Percentiles rank a stretch among this genome's conserved stretches.
These are phyloP conservation scores for Cygnus olor DNA, from an alignment of 2,797 vertebrate genomes.

Conservation along the genomic window DNA sequence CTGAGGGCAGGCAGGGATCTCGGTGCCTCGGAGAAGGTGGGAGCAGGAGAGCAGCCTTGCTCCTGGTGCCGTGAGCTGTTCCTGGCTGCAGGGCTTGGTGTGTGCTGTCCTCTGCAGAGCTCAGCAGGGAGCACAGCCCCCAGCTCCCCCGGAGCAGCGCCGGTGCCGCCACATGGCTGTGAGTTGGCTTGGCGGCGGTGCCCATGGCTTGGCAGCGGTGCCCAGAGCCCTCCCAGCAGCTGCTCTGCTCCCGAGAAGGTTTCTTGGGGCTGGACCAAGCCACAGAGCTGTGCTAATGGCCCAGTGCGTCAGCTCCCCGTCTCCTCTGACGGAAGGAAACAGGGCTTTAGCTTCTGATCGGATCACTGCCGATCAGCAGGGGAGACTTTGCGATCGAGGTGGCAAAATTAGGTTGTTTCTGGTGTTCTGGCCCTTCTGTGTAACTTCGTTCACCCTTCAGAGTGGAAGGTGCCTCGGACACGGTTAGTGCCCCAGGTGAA, in stretches of 20 bases:
- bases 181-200: not conserved
- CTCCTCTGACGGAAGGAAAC: not conserved
- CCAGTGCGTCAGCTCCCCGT: accelerated
- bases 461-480: not conserved
- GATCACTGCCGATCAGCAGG: not conserved
- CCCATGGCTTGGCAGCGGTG: too few species aligned
- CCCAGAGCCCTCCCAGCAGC: not conserved
- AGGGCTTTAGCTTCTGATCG: not conserved
- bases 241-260: not conserved
- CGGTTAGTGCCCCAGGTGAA: not conserved
- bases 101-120: not conserved
- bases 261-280: not conserved
- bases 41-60: not conserved
- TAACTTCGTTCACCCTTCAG: not conserved
- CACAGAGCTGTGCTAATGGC: not conserved
- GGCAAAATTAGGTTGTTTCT: not conserved
- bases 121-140: not conserved
- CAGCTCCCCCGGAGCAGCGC: not conserved
- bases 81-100: not conserved
- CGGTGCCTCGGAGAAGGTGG: too few species aligned
- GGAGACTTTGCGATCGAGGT: not conserved
- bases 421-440: not conserved
- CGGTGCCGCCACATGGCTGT: not conserved
- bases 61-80: not conserved
- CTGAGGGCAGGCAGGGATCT: not conserved